Evolutionary conservation across 2,888 invertebrate species (phyloP).

Genomic region (Harpalus rubripes): DNA sequence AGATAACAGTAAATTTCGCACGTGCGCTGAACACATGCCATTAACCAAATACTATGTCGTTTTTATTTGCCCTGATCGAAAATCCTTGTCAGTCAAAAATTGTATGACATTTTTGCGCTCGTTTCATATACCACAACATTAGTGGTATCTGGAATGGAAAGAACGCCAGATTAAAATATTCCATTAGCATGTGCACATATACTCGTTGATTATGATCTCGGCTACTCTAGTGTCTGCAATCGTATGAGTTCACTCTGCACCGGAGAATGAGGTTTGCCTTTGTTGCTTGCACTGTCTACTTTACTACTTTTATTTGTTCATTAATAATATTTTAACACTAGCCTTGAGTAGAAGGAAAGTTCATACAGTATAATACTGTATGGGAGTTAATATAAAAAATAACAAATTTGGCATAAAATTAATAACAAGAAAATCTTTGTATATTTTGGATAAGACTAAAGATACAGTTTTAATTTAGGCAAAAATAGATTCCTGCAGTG

Average conservation of each 20-base stretch:
- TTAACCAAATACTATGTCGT: slow-evolving; percentile 34
- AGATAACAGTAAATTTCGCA: neutral
- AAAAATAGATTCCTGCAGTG: too few relatives aligned
- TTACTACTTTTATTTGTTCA: too few relatives aligned
- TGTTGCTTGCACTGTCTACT: neutral
- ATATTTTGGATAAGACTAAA: too few relatives aligned
- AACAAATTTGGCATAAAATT: too few relatives aligned
- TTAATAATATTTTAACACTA: too few relatives aligned
- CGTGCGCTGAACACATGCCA: neutral
- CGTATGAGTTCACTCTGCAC: neutral
- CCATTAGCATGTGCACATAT: slow-evolving; percentile 55
- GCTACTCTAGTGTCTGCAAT: neutral
- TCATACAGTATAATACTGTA: too few relatives aligned
- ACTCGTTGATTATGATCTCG: slow-evolving; percentile 46
- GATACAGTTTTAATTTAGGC: too few relatives aligned
- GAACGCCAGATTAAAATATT: slow-evolving; percentile 60
- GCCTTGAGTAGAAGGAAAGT: too few relatives aligned
- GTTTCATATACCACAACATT: slow-evolving; percentile 24
- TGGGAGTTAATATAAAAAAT: too few relatives aligned
- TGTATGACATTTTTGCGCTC: slow-evolving; percentile 50
- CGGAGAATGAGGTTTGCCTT: neutral
- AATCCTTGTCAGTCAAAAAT: slow-evolving; percentile 58
- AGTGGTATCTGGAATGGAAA: slow-evolving; percentile 42
- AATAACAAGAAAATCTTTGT: too few relatives aligned
- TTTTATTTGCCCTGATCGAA: slow-evolving; percentile 53